phyloP scores from a whole-genome alignment of 1,140 invertebrate genomes.

The Drosophila auraria region DNA sequence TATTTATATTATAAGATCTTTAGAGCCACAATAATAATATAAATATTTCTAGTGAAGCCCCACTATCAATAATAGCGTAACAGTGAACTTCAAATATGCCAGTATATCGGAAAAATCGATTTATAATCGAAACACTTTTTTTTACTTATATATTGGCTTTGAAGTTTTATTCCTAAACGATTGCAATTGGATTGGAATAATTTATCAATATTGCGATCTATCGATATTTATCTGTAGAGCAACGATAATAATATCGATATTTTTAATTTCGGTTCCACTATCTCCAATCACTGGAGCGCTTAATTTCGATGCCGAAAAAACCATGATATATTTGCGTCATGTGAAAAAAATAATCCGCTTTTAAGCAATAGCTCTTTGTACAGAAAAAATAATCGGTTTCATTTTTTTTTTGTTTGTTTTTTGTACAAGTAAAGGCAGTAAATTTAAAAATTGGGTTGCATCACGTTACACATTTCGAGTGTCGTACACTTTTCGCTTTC shows the following conservation, averaged over 20 bases:
- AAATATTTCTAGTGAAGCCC: too few relatives aligned
- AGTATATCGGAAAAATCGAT: background rate
- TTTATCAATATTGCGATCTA: background rate
- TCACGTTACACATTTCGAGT: constrained; percentile 21
- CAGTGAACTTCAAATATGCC: background rate
- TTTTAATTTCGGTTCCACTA: background rate
- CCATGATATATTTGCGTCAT: background rate
- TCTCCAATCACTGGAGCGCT: too few relatives aligned
- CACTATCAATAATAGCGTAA: too few relatives aligned
- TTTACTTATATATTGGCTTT: too few relatives aligned
- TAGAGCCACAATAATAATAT: too few relatives aligned
- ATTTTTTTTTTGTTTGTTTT: background rate
- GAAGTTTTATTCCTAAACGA: background rate
- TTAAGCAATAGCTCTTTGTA: constrained; percentile 3
- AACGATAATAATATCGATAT: background rate
- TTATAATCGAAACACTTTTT: background rate
- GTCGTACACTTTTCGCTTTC: constrained; percentile 26
- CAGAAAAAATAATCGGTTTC: constrained; percentile 11
- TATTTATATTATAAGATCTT: too few relatives aligned
- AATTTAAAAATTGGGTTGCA: constrained; percentile 25
- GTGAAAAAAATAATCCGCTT: constrained; percentile 8
- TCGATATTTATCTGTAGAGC: background rate
- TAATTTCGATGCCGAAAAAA: background rate
- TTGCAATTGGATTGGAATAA: background rate
- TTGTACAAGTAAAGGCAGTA: constrained; percentile 9